Base-by-base conservation (phyloP, 1,140 invertebrate genomes). In the Rhyzopertha dominica region DNA sequence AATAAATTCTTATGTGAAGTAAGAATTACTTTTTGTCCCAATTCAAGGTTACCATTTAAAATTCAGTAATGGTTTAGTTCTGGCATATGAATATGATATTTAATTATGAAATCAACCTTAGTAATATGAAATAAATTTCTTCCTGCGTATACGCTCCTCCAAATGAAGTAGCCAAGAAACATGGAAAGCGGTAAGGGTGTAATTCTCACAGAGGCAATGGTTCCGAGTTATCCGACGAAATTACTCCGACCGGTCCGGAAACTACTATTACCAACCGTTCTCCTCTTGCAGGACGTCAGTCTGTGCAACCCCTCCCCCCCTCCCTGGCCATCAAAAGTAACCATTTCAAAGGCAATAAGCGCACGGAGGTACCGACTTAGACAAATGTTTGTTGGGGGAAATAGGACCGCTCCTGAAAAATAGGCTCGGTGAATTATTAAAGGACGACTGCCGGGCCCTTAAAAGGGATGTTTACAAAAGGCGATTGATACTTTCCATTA, bases 391-490 rank as follows among this genome's bases (percentile, higher is more conserved):
- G 51, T 41, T 19, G 22, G 4, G 55, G 43, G 53, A 58, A 49
- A 49, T 49, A 54, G 54, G 50, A 59, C 44, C 36, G n/a, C n/a
- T n/a, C 16, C 13, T 42, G 48, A 59, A 57, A 56, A 56, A 53
- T 56, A 49, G 42, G 47, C 45, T 43, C 54, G 49, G 57, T 57
- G 56, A 56, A 59, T 57, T 57, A 59, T 59, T 59, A 49, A 52
- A 47, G 51, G 51, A 49, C 53, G 53, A 51, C 48, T 51, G 44
- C 44, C 41, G 40, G 48, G 39, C 40, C 51, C 51, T 57, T 50
- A 40, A 38, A 46, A 28, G 28, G 20, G 30, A 28, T 53, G 47
- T 53, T 54, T 23, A 37, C 41, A 37, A 46, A 57, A 51, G 51
- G 54, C 54, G 54, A 57, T 57, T 39, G 51, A 31, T n/a, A n/a